Conservation (phyloP, 2,797 vertebrate species). For the Gambelia wislizenii region DNA sequence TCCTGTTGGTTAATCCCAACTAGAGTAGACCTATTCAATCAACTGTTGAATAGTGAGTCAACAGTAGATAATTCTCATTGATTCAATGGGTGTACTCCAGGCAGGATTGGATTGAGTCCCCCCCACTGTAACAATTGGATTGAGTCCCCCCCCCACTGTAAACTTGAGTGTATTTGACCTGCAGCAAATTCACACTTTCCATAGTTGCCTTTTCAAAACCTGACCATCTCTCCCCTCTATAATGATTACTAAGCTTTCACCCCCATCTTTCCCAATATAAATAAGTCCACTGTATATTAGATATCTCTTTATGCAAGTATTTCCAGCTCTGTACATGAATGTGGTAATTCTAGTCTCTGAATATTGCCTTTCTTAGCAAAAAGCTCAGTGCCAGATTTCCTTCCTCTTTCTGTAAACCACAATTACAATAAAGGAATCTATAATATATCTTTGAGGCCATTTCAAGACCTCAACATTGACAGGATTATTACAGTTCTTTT, state of each 20-base stretch:
- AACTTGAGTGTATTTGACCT: not conserved
- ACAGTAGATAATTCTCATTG: no score
- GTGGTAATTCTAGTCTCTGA: conserved; percentile 10
- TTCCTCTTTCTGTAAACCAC: not conserved
- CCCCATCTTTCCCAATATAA: not conserved
- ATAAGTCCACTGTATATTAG: not conserved
- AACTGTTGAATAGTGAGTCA: no score
- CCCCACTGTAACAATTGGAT: no score
- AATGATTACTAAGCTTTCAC: conserved; percentile 10
- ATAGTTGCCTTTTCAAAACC: not conserved
- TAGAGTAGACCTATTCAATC: no score
- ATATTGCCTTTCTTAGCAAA: conserved; percentile 4
- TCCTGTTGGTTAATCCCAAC: no score
- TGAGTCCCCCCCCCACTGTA: not conserved
- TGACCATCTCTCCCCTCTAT: not conserved
- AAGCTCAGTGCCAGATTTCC: not conserved
- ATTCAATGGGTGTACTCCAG: no score
- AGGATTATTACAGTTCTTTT: conserved; percentile 19
- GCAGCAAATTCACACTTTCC: not conserved
- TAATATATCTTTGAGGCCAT: conserved; percentile 27
- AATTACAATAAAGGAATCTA: conserved; percentile 30
- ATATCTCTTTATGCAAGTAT: not conserved
- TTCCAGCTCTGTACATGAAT: not conserved
- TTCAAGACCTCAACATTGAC: conserved; percentile 31
- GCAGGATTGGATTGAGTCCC: no score